Evolutionary conservation across 2,797 vertebrate genomes (phyloP).

Genomic region (Lacerta bilineata): DNA sequence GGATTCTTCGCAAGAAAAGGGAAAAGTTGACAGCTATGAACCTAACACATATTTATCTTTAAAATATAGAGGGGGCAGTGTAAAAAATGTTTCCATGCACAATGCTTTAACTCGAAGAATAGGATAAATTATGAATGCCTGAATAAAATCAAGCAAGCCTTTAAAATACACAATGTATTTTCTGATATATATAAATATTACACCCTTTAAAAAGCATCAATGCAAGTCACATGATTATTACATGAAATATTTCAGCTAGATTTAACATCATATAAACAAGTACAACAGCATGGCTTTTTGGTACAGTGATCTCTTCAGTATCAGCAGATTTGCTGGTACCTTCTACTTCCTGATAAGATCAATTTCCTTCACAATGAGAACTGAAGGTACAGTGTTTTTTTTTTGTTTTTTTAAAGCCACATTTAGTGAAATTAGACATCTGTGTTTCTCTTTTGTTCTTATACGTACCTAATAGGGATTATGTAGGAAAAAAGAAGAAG

Average conservation of each 20-base stretch:
- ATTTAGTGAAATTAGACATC: slow-evolving; percentile 69
- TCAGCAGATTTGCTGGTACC: slow-evolving; percentile 65
- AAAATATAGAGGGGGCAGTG: not conserved
- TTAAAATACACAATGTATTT: slow-evolving; percentile 45
- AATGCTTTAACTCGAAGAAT: slow-evolving; percentile 38
- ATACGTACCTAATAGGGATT: slow-evolving; percentile 95
- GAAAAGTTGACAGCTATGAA: not conserved
- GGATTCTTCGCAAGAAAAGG: too few relatives aligned
- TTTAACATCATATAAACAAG: slow-evolving; percentile 61
- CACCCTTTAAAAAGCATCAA: slow-evolving; percentile 70
- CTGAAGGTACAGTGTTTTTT: slow-evolving; percentile 53
- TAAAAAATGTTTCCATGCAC: slow-evolving; percentile 21
- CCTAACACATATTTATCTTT: too few relatives aligned
- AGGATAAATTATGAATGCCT: not conserved
- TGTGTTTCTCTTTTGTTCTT: slow-evolving; percentile 54
- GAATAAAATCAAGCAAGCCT: not conserved
- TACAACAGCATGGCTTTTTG: slow-evolving; percentile 63
- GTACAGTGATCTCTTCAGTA: slow-evolving; percentile 66
- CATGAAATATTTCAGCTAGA: slow-evolving; percentile 67
- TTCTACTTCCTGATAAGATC: slow-evolving; percentile 71
- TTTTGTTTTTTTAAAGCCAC: slow-evolving; percentile 62
- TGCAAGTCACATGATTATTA: slow-evolving; percentile 59
- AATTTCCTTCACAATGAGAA: slow-evolving; percentile 72
- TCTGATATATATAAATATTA: slow-evolving; percentile 48
- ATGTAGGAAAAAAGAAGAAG: slow-evolving; percentile 98